phyloP scores from a whole-genome alignment of 2,797 vertebrate species.

The Uromys caudimaculatus region DNA sequence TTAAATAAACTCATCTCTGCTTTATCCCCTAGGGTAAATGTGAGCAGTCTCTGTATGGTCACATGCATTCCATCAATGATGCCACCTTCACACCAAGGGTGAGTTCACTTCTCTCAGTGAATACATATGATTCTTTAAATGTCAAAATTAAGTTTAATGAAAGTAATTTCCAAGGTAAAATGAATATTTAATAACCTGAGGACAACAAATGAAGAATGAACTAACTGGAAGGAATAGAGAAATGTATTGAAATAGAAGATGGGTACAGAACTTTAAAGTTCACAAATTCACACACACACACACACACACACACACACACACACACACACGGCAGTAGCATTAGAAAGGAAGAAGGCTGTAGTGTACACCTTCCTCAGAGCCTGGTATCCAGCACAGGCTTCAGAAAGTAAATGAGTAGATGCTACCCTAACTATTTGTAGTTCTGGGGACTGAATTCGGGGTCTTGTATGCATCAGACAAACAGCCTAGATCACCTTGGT shows the following conservation, averaged over 20 bases:
- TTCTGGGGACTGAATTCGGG: neutral
- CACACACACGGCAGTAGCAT: neutral
- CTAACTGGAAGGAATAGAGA: neutral
- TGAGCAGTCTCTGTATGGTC: slow-evolving; percentile 89
- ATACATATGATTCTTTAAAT: neutral
- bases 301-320: neutral
- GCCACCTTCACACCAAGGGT: slow-evolving; percentile 86
- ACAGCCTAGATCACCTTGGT: neutral
- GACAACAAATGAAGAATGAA: neutral
- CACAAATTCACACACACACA: neutral
- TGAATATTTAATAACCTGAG: neutral
- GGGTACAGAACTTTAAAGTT: neutral
- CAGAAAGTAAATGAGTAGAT: neutral
- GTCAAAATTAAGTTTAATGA: neutral
- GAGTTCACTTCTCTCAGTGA: slow-evolving; percentile 41
- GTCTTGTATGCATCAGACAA: neutral
- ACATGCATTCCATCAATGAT: slow-evolving; percentile 90
- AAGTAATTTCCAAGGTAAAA: neutral
- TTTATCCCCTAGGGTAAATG: slow-evolving; percentile 82
- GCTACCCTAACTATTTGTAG: neutral
- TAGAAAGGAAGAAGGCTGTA: neutral
- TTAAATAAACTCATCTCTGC: slow-evolving; percentile 1
- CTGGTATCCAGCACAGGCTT: neutral
- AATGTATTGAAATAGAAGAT: neutral
- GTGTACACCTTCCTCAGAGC: neutral